Base-by-base conservation (phyloP, 2,888 invertebrate genomes). In the Pachycephus smyrnensis region DNA sequence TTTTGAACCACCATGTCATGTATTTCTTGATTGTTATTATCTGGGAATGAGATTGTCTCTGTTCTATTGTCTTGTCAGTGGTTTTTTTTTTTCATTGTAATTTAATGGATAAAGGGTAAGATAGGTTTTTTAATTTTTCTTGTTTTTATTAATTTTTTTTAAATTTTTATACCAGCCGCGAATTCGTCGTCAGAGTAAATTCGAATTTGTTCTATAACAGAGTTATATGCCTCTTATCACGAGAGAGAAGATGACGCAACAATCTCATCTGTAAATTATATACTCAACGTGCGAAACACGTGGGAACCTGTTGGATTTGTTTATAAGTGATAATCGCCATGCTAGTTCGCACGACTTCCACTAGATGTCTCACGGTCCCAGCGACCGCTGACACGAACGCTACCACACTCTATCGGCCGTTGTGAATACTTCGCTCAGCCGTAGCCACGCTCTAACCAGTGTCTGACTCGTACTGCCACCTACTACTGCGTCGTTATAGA, bases 401-500 rank as follows among this genome's bases (percentile, higher is more conserved):
- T 75, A 77, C 76, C 73, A 69, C 73, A 36, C 69, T 69, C 68
- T 69, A n/a, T 15, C 78, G 69, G 35, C 23, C 69, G 68, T 4
- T 4, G 6, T 73, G 69, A 31, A 4, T 32, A 23, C 55, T 37
- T 2, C 12, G n/a, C 71, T 15, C n/a, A n/a, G 0, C 69, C 69
- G 30, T 69, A 69, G 11, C 69, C 32, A 1, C 69, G 69, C 30
- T 15, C 23, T 69, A 69, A 76, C 73, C 78, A 68, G 55, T 69
- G 87, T 84, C 88, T 84, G 89, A 88, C 87, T 86, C 81, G 84
- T 90, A 90, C 89, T 85, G 89, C 87, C 89, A 87, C 85, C 90
- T 90, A 90, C 88, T 89, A 88, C 86, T 88, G 80, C 69, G 32
- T 68, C 69, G 75, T 78, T 68, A 80, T 78, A 40, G 55, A 74